These are phyloP conservation scores for Thymelicus acteon DNA, from an alignment of 2,888 invertebrate species.

Conservation along the genomic window DNA sequence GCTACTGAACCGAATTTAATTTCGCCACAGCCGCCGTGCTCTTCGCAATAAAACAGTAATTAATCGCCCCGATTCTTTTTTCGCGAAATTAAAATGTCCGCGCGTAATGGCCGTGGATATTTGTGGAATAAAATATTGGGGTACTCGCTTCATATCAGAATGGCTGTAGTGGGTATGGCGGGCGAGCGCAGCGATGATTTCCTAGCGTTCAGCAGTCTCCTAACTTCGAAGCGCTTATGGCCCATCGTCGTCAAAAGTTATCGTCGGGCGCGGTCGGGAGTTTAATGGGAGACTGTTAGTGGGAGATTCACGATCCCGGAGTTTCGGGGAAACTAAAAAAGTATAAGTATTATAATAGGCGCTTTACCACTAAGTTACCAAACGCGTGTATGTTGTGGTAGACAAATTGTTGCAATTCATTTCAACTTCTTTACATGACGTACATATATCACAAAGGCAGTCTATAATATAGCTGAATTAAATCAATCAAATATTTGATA, in stretches of 20 bases:
- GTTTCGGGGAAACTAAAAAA: not conserved
- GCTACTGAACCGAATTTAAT: conserved; percentile 46
- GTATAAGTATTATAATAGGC: too few relatives aligned
- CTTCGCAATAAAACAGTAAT: conserved; percentile 45
- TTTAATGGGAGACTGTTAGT: conserved; percentile 6
- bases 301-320: not conserved
- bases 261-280: not conserved
- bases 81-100: conserved; percentile 44
- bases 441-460: too few relatives aligned
- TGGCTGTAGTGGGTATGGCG: not conserved
- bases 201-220: not conserved
- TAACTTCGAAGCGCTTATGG: conserved; percentile 3
- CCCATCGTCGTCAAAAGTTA: conserved; percentile 4
- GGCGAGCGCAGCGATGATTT: conserved; percentile 3
- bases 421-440: too few relatives aligned
- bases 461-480: too few relatives aligned
- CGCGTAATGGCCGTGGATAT: conserved; percentile 35
- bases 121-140: conserved; percentile 33
- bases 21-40: conserved; percentile 37
- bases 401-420: too few relatives aligned
- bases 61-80: conserved; percentile 43
- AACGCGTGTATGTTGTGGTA: too few relatives aligned
- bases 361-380: too few relatives aligned
- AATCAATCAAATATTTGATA: too few relatives aligned
- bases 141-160: conserved; percentile 14